Evolutionary conservation across 2,888 invertebrate species (phyloP).

Genomic region (Hoplodrina ambigua): DNA sequence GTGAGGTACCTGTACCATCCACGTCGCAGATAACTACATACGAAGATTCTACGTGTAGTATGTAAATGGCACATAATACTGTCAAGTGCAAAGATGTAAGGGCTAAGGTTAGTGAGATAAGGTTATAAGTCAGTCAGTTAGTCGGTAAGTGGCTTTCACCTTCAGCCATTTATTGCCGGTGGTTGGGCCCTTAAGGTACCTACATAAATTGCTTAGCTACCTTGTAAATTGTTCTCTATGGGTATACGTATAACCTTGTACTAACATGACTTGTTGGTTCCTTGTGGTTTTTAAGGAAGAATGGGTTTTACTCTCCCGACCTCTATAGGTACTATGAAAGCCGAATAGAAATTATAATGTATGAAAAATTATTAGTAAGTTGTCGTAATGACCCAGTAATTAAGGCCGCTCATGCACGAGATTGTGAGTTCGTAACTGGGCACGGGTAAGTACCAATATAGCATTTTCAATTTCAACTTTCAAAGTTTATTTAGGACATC

Average conservation of each 20-base stretch:
- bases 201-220: slow-evolving; percentile 68
- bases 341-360: not conserved
- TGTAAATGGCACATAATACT: slow-evolving; percentile 40
- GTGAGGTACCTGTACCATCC: not conserved
- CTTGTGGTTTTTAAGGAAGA: slow-evolving; percentile 15
- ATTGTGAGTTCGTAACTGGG: too few relatives aligned
- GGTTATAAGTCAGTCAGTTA: slow-evolving; percentile 75
- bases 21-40: not conserved
- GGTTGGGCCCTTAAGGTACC: slow-evolving; percentile 70
- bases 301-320: not conserved
- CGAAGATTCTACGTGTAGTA: slow-evolving; percentile 2
- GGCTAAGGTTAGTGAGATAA: slow-evolving; percentile 66
- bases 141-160: slow-evolving; percentile 73
- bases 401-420: not conserved
- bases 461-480: too few relatives aligned
- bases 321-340: not conserved
- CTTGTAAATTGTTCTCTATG: slow-evolving; percentile 51
- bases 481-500: too few relatives aligned
- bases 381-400: not conserved
- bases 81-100: slow-evolving; percentile 64
- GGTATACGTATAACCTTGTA: slow-evolving; percentile 29
- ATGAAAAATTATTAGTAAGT: not conserved
- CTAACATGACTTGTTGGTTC: slow-evolving; percentile 33
- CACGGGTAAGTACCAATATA: not conserved
- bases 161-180: slow-evolving; percentile 71